Base-by-base conservation (phyloP, 92 coral and sea anemone species). In the Plumapathes pennacea region DNA sequence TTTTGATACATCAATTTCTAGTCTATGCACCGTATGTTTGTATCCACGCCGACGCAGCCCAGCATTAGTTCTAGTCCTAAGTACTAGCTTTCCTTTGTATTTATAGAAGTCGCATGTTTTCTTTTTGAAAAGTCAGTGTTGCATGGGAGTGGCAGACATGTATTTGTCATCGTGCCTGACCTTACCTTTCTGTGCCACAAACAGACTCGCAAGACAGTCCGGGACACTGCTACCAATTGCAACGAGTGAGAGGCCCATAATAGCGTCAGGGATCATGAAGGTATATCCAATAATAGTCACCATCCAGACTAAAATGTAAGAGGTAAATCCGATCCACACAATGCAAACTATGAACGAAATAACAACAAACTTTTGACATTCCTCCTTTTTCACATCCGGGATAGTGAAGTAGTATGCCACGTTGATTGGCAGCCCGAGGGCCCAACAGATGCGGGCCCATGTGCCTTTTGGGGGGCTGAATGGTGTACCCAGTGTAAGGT, bases 151-250 rank as follows among this genome's bases (percentile, higher is more conserved):
- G n/a, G n/a, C n/a, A n/a, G n/a, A n/a, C n/a, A n/a, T n/a, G n/a
- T n/a, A n/a, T n/a, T n/a, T n/a, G n/a, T n/a, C n/a, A n/a, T n/a
- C n/a, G n/a, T n/a, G n/a, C n/a, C n/a, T n/a, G n/a, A 11, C 22
- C 58, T 42, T 41, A 94, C 99, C 99, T 94, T 94, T 94, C 40
- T 82, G 79, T 1, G 99, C 99, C 12, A 94, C 99, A 41, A 94
- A 89, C 4, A 94, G 74, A 53, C 99, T 94, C 17, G 99, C 88
- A 28, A 94, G 41, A 50, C 99, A 94, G 40, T 94, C 99, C 1
- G 99, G 99, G 2, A 94, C 99, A 54, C 99, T 94, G 67, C 99
- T 94, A 3, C 99, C 99, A 54, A 94, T 88, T 3, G 99, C 99
- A 20, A 94, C 96, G 25, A 94, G 82, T 0, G 99, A 89, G 25